Evolutionary conservation across 2,797 vertebrate species (phyloP).

Genomic region (Enteromius anoplus): DNA sequence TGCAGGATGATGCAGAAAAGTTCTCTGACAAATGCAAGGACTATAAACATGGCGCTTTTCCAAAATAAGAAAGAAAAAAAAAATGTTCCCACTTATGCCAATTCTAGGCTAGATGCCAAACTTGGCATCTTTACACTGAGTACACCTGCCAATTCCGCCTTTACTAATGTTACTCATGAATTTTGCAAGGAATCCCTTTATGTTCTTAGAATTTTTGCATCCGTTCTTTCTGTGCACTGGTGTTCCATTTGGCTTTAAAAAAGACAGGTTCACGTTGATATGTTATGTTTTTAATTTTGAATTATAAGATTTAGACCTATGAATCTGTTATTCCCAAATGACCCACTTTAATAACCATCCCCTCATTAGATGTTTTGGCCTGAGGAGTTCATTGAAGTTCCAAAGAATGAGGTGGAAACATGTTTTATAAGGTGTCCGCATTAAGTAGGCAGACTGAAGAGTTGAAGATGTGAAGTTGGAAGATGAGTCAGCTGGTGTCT

Average conservation of each 20-base stretch:
- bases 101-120: conserved; percentile 44
- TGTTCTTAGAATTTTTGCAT: conserved; percentile 12
- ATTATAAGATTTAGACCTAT: neutral
- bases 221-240: neutral
- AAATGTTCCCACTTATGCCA: conserved; percentile 14
- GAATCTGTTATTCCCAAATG: conserved; percentile 33
- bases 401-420: conserved; percentile 21
- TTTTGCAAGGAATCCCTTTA: conserved; percentile 14
- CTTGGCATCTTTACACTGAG: conserved; percentile 53
- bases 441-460: conserved; percentile 18
- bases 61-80: conserved; percentile 4
- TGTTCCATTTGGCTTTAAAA: conserved; percentile 6
- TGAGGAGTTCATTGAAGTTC: conserved; percentile 13
- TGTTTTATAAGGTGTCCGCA: conserved; percentile 25
- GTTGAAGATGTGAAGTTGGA: conserved; percentile 2
- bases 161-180: conserved; percentile 13
- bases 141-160: conserved; percentile 23
- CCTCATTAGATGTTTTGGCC: conserved; percentile 24
- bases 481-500: conserved; percentile 20
- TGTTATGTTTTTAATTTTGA: conserved; percentile 13
- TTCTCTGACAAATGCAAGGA: conserved; percentile 4
- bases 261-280: neutral
- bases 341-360: conserved; percentile 27
- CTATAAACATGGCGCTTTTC: conserved; percentile 27
- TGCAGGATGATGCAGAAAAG: conserved; percentile 14